Conservation (phyloP, 2,797 vertebrate genomes). For the Glossophaga mutica region DNA sequence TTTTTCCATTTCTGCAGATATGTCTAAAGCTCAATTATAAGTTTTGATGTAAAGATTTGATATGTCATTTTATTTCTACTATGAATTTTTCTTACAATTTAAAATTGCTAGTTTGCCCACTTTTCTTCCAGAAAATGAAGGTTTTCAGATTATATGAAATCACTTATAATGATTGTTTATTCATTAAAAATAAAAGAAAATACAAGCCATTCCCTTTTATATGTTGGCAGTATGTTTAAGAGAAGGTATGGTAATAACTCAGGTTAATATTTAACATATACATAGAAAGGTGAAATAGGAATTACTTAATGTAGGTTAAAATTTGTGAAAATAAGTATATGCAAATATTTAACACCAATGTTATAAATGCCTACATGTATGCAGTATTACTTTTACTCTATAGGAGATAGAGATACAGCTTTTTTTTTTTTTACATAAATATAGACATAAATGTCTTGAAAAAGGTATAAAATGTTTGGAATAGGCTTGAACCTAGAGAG, state of each 20-base stretch:
- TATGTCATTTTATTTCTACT: not conserved
- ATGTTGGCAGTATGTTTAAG: not conserved
- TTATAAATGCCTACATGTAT: not conserved
- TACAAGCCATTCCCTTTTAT: not conserved
- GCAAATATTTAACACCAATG: not conserved
- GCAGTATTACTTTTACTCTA: not conserved
- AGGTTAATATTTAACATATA: not conserved
- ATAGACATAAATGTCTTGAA: not conserved
- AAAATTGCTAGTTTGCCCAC: not conserved
- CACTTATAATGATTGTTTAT: not conserved
- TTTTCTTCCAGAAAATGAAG: not conserved
- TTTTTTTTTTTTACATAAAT: not conserved
- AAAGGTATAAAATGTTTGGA: not conserved
- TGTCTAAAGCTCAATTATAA: not conserved
- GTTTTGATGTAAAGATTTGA: not conserved
- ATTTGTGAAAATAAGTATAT: not conserved
- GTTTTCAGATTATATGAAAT: constrained; percentile 9
- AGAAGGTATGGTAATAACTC: not conserved
- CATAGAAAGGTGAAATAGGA: not conserved
- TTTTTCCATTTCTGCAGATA: not conserved
- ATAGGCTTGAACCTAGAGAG: not conserved
- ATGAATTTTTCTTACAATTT: not conserved
- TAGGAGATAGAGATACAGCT: not conserved
- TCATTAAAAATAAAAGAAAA: not conserved
- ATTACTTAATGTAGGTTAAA: constrained; percentile 18